Base-by-base conservation (phyloP, 2,888 invertebrate genomes). In the Lymantria dispar region DNA sequence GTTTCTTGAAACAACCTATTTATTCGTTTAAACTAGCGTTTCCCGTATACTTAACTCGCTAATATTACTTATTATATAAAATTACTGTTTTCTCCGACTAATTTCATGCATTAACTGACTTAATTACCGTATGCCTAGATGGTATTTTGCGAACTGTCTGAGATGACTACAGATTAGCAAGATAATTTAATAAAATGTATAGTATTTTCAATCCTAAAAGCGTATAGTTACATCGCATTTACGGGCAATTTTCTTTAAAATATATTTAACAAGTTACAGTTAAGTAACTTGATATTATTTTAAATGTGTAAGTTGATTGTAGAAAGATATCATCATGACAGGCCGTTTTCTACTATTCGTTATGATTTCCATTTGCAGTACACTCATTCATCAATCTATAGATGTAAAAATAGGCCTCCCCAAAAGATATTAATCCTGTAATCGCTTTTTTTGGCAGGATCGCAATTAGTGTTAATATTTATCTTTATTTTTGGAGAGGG, bases 31-130 rank as follows among this genome's bases (percentile, higher is more conserved):
- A 38, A 38, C 2, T 43, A 43, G 12, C 1, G 9, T 40, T 40
- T 40, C 40, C 40, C 15, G 15, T 22, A 45, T 14, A 40, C 13
- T 40, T 39, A 31, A 7, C 40, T 7, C 12, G 30, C 30, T 41
- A 45, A 43, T 38, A 46, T 31, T 39, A 30, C 43, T 36, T 43
- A 43, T 47, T 51, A 40, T 40, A 47, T 40, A 43, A 47, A 51
- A 51, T 51, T 36, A 47, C 50, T 43, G 47, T 51, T 51, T 50
- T 51, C 50, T 47, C 39, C 33, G 29, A 0, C 29, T 43, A 51
- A 51, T 51, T 43, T 43, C 12, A 39, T 39, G 39, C 50, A 43
- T 47, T 51, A 47, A 5, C 13, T 11, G 43, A 51, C 43, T 47
- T 51, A 51, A 51, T 47, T 51, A 33, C 40, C 13, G 14, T 13